Evolutionary conservation across 2,113 vertebrate species (phyloP).

Genomic region (Neogobius melanostomus): DNA sequence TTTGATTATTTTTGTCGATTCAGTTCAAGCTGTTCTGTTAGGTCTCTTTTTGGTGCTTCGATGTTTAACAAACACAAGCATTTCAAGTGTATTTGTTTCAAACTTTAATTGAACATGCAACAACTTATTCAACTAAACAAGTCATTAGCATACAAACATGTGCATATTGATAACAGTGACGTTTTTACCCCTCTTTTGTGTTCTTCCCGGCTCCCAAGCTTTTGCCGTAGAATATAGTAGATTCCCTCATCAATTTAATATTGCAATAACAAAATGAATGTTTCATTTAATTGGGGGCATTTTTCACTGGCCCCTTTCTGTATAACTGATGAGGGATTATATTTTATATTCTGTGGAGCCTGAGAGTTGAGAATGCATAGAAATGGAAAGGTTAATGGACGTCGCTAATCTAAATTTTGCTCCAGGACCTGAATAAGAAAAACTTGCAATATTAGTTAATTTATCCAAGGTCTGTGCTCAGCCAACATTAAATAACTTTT

Average conservation of each 20-base stretch:
- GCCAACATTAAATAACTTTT: background rate
- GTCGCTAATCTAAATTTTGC: background rate
- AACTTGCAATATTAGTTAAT: background rate
- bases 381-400: constrained; percentile 20
- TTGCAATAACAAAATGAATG: constrained; percentile 2
- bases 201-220: background rate
- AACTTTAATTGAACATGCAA: background rate
- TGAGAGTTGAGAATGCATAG: background rate
- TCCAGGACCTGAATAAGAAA: constrained; percentile 5
- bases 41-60: no score
- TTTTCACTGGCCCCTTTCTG: background rate
- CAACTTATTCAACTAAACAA: background rate
- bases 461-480: background rate
- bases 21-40: no score
- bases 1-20: no score
- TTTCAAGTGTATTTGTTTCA: no score
- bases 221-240: background rate
- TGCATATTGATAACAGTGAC: background rate
- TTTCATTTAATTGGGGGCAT: constrained; percentile 11
- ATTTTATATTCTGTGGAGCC: constrained; percentile 1
- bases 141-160: background rate
- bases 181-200: background rate
- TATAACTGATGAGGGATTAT: constrained; percentile 4
- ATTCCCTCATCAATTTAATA: background rate
- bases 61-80: no score